Evolutionary conservation across 2,113 vertebrate genomes (phyloP), one percentile per base, ranked within the genome.

Genomic region (Myrmecophaga tridactyla): DNA sequence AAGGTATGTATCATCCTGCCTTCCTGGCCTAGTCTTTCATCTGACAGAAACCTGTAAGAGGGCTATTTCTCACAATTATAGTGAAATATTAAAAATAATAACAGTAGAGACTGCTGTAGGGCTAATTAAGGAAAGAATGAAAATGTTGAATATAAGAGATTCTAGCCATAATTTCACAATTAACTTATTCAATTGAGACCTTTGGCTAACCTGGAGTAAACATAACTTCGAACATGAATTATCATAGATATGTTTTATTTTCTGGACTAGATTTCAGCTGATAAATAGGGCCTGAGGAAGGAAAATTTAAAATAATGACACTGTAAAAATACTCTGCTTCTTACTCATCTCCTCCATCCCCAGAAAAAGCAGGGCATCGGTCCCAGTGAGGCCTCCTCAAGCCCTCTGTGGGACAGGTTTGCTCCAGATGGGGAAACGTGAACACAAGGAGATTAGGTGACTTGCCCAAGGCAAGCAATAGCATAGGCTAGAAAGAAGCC

Each of bases 361-460:
- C 31, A 76, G 23, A 25, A 23, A 46, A 70, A 31, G 56, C 56
- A 41, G 43, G 1, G 27, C 25, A 8, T 25, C 2, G 3, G 60
- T 67, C 77, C 48, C 67, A 51, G 11, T 1, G 27, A 23, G 29
- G 92, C 69, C 77, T 58, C 60, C 58, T 43, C 63, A 29, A 62
- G 18, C 21, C 75, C 77, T 56, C 7, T 10, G 63, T 14, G 46
- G 43, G 46, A 65, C 14, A 56, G 58, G 31, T 58, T 48, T 29
- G 70, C 39, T 80, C 86, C 95, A 97, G 95, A 95, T 94, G 96
- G 97, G 67, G 27, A 51, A 83, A 78, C 67, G 78, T 3, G n/a
- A 43, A 76, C 78, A 80, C 86, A 69, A 65, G 86, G 88, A 63
- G 97, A 95, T 94, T 72, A 97, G 89, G 27, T 34, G 17, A 18